phyloP scores from a whole-genome alignment of 2,797 vertebrate genomes.

The Lagocephalus sceleratus region DNA sequence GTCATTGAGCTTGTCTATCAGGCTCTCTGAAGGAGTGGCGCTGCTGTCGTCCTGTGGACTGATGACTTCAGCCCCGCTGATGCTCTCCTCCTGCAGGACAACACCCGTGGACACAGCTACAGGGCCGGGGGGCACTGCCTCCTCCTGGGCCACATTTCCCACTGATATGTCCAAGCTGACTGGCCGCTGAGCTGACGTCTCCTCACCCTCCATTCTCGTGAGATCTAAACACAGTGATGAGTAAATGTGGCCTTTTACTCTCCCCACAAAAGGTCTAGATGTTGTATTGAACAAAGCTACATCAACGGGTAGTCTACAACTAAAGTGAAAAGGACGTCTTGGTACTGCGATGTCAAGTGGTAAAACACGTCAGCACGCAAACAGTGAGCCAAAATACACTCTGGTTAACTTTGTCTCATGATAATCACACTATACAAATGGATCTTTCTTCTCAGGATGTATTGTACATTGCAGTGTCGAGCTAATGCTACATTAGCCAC shows the following conservation, averaged over 20 bases:
- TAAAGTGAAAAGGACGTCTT: background rate
- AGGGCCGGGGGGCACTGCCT: constrained; percentile 8
- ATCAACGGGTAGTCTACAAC: background rate
- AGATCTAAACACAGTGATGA: constrained; percentile 10
- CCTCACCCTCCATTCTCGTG: constrained; percentile 71
- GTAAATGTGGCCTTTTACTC: background rate
- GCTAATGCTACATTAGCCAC: constrained; percentile 42
- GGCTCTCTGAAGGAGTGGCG: constrained; percentile 76
- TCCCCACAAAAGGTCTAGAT: too few species aligned
- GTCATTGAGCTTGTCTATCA: constrained; percentile 88
- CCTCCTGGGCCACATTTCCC: constrained; percentile 47
- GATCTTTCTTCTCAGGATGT: too few species aligned
- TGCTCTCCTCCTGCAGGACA: constrained; percentile 85
- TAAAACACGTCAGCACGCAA: background rate
- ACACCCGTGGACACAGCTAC: constrained; percentile 48
- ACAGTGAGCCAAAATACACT: too few species aligned
- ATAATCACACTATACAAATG: too few species aligned
- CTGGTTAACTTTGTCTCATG: too few species aligned
- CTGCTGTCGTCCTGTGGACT: constrained; percentile 83
- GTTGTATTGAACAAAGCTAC: too few species aligned
- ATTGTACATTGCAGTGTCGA: background rate
- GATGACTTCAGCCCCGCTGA: constrained; percentile 83
- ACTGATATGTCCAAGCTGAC: constrained; percentile 70
- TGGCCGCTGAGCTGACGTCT: constrained; percentile 69
- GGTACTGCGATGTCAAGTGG: background rate